phyloP scores from a whole-genome alignment of 2,888 invertebrate genomes.

The Cataglyphis altisquamis region DNA sequence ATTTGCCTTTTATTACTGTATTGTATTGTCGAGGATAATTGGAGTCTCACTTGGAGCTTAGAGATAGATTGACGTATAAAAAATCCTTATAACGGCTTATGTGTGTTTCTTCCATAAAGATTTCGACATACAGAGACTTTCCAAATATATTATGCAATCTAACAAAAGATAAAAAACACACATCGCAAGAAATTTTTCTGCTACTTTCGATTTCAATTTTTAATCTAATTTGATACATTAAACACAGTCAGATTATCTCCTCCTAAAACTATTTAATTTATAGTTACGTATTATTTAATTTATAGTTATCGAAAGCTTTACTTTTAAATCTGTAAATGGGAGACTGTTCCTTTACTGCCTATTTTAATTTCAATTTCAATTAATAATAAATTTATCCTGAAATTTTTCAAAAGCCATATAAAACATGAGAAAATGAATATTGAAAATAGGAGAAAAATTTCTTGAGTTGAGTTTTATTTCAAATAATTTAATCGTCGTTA shows the following conservation, averaged over 20 bases:
- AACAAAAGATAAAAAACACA: too few relatives aligned
- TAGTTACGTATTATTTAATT: background rate
- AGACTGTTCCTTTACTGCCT: background rate
- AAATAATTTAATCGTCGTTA: background rate
- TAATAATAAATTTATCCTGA: background rate
- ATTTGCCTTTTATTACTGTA: constrained; percentile 3
- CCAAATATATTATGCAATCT: background rate
- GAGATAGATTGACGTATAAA: background rate
- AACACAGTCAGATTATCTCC: background rate
- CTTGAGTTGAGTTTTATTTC: background rate
- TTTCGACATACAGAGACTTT: background rate
- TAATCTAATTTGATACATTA: background rate
- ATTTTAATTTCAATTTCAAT: background rate
- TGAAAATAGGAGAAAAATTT: background rate
- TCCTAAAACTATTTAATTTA: background rate
- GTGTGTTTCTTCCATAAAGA: background rate
- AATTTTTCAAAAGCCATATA: background rate
- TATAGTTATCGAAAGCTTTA: background rate
- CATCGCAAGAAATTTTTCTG: background rate
- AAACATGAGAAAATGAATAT: background rate
- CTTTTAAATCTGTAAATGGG: background rate
- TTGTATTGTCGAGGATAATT: constrained; percentile 5
- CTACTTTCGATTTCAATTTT: background rate
- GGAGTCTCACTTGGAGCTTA: background rate
- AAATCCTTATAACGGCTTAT: background rate